Evolutionary conservation across 2,797 vertebrate genomes (phyloP).

Genomic region (Epinephelus malabaricus): DNA sequence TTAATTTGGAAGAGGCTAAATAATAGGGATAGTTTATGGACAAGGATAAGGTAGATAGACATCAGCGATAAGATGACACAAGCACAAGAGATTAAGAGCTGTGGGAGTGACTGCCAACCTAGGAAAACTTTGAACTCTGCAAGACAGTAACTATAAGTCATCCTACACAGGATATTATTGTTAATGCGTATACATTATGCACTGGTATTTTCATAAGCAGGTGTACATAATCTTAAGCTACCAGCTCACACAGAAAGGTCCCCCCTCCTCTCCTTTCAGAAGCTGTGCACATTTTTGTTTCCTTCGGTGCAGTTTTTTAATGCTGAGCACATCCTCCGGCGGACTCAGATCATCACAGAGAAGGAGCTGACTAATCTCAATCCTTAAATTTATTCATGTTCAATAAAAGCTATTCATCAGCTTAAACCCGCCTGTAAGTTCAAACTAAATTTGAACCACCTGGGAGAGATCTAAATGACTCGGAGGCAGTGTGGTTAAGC

Average conservation of each 20-base stretch:
- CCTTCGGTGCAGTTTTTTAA: slow-evolving; percentile 68
- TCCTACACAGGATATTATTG: slow-evolving; percentile 11
- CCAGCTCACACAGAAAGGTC: slow-evolving; percentile 1
- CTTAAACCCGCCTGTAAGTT: slow-evolving; percentile 88
- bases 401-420: slow-evolving; percentile 94
- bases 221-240: slow-evolving; percentile 17
- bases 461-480: slow-evolving; percentile 89
- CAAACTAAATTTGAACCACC: slow-evolving; percentile 91
- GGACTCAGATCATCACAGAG: slow-evolving; percentile 87
- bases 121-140: slow-evolving; percentile 13
- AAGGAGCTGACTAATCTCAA: slow-evolving; percentile 93
- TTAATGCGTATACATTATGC: slow-evolving; percentile 6
- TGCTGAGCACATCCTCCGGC: slow-evolving; percentile 83
- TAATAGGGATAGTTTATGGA: slow-evolving; percentile 71
- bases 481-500: slow-evolving; percentile 70
- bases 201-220: slow-evolving; percentile 31
- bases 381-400: slow-evolving; percentile 93
- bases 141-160: slow-evolving; percentile 16
- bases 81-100: slow-evolving; percentile 41
- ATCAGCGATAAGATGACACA: slow-evolving; percentile 38
- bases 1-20: slow-evolving; percentile 78
- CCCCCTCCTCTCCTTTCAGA: slow-evolving; percentile 19
- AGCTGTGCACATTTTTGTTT: slow-evolving; percentile 62
- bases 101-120: background rate
- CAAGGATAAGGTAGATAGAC: slow-evolving; percentile 60